Evolutionary conservation across 2,113 vertebrate genomes (phyloP).

Genomic region (Microtus richardsoni): DNA sequence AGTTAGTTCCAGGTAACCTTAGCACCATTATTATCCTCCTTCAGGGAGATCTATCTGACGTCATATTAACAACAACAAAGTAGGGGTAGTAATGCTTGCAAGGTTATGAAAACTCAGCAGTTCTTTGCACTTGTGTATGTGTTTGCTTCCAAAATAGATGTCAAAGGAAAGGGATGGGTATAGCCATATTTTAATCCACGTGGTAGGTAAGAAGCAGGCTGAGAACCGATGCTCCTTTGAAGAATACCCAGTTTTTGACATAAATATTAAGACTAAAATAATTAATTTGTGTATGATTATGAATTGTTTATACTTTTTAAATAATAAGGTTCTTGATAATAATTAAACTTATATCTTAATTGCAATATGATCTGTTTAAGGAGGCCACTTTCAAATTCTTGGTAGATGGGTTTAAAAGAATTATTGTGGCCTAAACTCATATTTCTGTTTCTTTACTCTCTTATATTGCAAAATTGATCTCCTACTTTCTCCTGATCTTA

Average conservation of each 20-base stretch:
- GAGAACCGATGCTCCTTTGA: neutral
- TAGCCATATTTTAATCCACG: neutral
- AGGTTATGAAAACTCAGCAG: neutral
- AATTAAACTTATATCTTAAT: neutral
- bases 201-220: neutral
- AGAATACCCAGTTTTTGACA: neutral
- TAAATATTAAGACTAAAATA: neutral
- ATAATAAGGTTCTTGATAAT: conserved; percentile 10
- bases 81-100: too few species aligned
- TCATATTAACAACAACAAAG: fast-evolving
- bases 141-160: neutral
- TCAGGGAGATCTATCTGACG: neutral
- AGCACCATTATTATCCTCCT: neutral
- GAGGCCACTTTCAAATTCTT: conserved; percentile 23
- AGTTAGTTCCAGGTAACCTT: neutral
- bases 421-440: neutral
- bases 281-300: conserved; percentile 19
- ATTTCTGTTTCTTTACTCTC: neutral
- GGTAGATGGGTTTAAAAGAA: neutral
- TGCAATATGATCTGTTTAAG: neutral
- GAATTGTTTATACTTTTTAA: conserved; percentile 4
- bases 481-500: neutral
- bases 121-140: neutral
- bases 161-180: neutral
- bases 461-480: conserved; percentile 41